A percentile compares a stretch with the other conserved stretches of the same genome.
Conservation (phyloP, 2,888 invertebrate species). For the Colostygia pectinataria region DNA sequence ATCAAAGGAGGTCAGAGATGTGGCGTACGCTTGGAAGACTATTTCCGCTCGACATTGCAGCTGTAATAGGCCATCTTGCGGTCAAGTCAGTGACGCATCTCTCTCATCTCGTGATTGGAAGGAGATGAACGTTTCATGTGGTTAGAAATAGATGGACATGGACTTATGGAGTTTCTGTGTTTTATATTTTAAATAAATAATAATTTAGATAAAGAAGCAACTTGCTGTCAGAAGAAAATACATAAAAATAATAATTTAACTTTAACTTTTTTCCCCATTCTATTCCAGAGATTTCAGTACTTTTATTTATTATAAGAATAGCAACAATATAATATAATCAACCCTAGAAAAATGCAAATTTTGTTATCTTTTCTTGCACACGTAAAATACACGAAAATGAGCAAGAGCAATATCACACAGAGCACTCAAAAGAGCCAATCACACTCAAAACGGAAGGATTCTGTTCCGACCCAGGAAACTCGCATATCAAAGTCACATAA, state of each 20-base stretch:
- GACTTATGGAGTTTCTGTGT: background rate
- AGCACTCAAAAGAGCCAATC: conserved; percentile 19
- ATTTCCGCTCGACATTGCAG: conserved; percentile 21
- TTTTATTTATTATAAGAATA: too few species aligned
- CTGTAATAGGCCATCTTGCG: conserved; percentile 26
- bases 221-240: too few species aligned
- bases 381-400: conserved; percentile 1
- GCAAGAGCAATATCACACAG: conserved; percentile 8
- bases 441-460: conserved; percentile 17
- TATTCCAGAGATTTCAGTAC: too few species aligned
- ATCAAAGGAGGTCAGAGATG: conserved; percentile 21
- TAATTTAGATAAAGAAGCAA: too few species aligned
- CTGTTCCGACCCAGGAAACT: conserved; percentile 34
- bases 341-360: background rate
- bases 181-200: too few species aligned
- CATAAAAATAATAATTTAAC: too few species aligned
- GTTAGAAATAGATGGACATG: background rate
- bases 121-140: conserved; percentile 14
- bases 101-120: conserved; percentile 21
- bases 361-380: background rate
- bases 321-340: too few species aligned
- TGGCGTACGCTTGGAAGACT: conserved; percentile 15
- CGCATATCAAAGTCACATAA: conserved; percentile 48
- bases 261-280: too few species aligned
- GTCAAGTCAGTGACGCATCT: conserved; percentile 20